These are phyloP conservation scores for Agrypnus murinus DNA, from an alignment of 2,888 invertebrate genomes.

Conservation along the genomic window DNA sequence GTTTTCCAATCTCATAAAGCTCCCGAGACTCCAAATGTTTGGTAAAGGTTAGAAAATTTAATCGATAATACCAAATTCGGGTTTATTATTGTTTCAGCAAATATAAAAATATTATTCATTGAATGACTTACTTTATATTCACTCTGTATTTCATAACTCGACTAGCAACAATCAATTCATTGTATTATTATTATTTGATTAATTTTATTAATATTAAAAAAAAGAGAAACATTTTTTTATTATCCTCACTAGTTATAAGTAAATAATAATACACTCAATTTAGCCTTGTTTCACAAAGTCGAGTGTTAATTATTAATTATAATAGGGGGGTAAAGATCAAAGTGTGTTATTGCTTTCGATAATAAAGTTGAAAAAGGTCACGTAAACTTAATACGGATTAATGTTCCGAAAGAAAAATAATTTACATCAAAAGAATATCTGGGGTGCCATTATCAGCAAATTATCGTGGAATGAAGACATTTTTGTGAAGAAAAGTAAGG, in stretches of 20 bases:
- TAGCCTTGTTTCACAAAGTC: conserved; percentile 49
- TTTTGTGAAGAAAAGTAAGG: conserved; percentile 5
- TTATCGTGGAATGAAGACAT: conserved; percentile 35
- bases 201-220: not conserved
- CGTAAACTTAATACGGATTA: conserved; percentile 39
- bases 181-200: not conserved
- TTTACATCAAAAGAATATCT: conserved; percentile 38
- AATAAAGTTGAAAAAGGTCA: conserved; percentile 47
- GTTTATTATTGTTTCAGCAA: conserved; percentile 16
- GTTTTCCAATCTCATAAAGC: too few relatives aligned
- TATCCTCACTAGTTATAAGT: not conserved
- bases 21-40: too few relatives aligned
- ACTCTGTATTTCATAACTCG: conserved; percentile 9
- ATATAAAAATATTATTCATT: too few relatives aligned
- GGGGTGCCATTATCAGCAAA: conserved; percentile 30
- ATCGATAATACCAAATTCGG: too few relatives aligned
- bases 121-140: too few relatives aligned
- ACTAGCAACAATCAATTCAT: too few relatives aligned
- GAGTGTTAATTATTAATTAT: conserved; percentile 65
- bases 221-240: conserved; percentile 19
- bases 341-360: conserved; percentile 49
- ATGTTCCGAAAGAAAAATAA: conserved; percentile 37
- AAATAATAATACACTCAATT: conserved; percentile 33
- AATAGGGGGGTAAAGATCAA: conserved; percentile 63
- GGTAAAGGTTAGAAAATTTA: too few relatives aligned